phyloP scores from a whole-genome alignment of 1,140 invertebrate genomes.

The Psix sp. region DNA sequence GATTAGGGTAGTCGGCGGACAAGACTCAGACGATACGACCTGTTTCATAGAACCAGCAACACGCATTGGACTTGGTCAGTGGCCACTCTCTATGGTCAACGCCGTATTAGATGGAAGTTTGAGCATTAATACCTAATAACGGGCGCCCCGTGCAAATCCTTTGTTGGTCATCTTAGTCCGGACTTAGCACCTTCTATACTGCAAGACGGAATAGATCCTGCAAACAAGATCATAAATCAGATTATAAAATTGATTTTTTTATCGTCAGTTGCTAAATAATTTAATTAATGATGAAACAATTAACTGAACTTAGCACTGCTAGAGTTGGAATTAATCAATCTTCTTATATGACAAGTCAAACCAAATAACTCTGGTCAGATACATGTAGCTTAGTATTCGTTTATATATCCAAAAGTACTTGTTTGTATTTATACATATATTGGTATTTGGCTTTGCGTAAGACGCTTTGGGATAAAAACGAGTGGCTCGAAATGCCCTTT shows the following conservation, averaged over 20 bases:
- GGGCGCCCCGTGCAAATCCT: constrained; percentile 69
- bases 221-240: constrained; percentile 55
- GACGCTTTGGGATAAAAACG: constrained; percentile 60
- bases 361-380: too few relatives aligned
- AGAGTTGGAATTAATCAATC: constrained; percentile 13
- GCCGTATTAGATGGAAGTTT: constrained; percentile 72
- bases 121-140: constrained; percentile 76
- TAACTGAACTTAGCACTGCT: too few relatives aligned
- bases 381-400: constrained; percentile 25
- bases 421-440: constrained; percentile 48
- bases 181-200: constrained; percentile 66
- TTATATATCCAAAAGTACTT: constrained; percentile 24
- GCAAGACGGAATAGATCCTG: constrained; percentile 48
- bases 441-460: constrained; percentile 56
- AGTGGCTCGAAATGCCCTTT: constrained; percentile 64
- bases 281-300: too few relatives aligned
- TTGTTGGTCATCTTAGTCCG: constrained; percentile 72
- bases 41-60: constrained; percentile 66
- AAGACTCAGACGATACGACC: constrained; percentile 65
- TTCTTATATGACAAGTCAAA: too few relatives aligned
- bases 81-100: constrained; percentile 65
- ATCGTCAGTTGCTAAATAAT: too few relatives aligned
- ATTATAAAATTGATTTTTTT: constrained; percentile 52
- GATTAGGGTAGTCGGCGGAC: constrained; percentile 73
- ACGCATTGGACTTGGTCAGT: constrained; percentile 31